Conservation (phyloP, 1,140 invertebrate genomes). For the Cryptotermes secundus region DNA sequence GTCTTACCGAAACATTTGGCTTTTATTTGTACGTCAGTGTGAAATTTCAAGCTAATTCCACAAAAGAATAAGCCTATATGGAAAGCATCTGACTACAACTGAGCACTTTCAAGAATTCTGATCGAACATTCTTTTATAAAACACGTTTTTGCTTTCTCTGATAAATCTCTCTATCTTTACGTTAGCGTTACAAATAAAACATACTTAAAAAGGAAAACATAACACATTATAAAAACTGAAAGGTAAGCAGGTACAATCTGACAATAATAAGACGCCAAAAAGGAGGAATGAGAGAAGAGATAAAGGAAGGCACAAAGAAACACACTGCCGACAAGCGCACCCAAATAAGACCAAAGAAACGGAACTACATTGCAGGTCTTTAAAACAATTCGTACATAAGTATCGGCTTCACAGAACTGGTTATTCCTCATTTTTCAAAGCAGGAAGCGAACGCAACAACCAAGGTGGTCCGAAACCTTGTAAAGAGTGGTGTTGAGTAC, state of each 20-base stretch:
- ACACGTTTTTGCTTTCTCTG: not conserved
- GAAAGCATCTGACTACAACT: too few species aligned
- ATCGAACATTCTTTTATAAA: not conserved
- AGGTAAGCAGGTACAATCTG: not conserved
- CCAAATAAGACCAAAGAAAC: not conserved
- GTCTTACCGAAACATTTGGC: too few species aligned
- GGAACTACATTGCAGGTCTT: not conserved
- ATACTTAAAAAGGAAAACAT: not conserved
- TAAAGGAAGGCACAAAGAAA: not conserved
- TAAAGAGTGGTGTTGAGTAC: not conserved
- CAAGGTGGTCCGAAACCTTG: not conserved
- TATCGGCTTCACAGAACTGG: not conserved
- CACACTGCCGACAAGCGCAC: not conserved
- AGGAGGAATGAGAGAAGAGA: not conserved
- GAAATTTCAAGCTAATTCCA: too few species aligned
- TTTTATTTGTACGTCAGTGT: too few species aligned
- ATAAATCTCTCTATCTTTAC: not conserved
- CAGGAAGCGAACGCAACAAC: not conserved
- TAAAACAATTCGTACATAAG: not conserved
- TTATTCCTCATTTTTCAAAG: conserved; percentile 20
- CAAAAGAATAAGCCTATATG: too few species aligned
- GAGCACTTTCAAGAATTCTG: not conserved
- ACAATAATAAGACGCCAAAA: not conserved
- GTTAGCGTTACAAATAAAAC: not conserved
- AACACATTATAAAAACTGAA: not conserved